Evolutionary conservation across 1,140 invertebrate genomes (phyloP).

Genomic region (Contarinia nasturtii): DNA sequence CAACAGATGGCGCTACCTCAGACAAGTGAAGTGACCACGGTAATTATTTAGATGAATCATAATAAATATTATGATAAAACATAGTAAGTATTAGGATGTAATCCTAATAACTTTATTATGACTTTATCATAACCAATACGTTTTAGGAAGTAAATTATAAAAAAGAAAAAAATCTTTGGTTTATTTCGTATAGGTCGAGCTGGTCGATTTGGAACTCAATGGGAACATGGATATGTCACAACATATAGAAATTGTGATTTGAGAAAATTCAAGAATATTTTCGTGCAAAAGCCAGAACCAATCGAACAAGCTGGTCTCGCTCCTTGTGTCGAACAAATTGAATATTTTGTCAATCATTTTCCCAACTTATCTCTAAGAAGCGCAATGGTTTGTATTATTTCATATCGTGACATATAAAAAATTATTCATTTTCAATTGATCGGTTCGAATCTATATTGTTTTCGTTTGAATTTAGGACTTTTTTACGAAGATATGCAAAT

Average conservation of each 20-base stretch:
- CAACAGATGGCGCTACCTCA: no score
- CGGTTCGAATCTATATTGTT: constrained; percentile 3
- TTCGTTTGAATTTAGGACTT: constrained; percentile 89
- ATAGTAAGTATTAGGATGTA: no score
- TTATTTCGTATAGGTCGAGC: constrained; percentile 47
- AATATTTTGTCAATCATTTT: constrained; percentile 94
- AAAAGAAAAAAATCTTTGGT: no score
- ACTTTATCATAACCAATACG: no score
- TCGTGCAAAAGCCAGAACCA: constrained; percentile 48
- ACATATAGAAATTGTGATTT: constrained; percentile 76
- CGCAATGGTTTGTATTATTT: constrained; percentile 68
- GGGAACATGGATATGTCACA: constrained; percentile 80
- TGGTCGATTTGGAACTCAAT: constrained; percentile 78
- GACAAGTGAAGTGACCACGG: no score
- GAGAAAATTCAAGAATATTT: constrained; percentile 44
- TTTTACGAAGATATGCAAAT: constrained; percentile 75
- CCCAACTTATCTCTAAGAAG: constrained; percentile 84
- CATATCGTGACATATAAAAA: no score
- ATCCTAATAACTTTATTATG: no score
- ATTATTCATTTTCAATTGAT: constrained; percentile 6
- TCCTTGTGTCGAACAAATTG: constrained; percentile 96
- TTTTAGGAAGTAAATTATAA: no score
- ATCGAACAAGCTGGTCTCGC: constrained; percentile 78
- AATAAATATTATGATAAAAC: no score
- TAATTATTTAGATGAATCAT: no score